Percentiles rank a stretch among this genome's conserved stretches.
These are phyloP conservation scores for Celastrina argiolus DNA, from an alignment of 2,888 invertebrate species.

Conservation along the genomic window DNA sequence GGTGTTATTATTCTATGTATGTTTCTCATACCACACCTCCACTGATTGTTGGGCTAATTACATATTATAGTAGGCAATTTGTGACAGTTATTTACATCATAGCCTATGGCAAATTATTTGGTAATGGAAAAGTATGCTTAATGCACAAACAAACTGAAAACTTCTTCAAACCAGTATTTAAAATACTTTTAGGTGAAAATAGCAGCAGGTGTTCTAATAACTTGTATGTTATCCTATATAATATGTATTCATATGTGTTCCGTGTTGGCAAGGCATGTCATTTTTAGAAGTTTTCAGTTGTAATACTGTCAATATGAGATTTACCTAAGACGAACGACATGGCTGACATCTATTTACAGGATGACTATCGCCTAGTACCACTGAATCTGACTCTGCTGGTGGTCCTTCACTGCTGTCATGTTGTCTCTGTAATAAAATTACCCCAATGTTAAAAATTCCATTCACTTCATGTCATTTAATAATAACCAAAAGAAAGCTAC, in stretches of 20 bases:
- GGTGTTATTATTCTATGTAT: too few relatives aligned
- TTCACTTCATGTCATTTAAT: too few relatives aligned
- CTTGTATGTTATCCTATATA: too few relatives aligned
- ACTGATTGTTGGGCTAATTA: not conserved
- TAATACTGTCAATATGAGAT: slow-evolving; percentile 9
- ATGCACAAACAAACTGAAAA: not conserved
- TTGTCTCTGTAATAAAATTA: slow-evolving; percentile 79
- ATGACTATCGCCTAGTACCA: slow-evolving; percentile 82
- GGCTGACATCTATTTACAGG: slow-evolving; percentile 82
- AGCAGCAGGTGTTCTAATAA: too few relatives aligned
- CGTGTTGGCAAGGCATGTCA: not conserved
- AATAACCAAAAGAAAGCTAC: not conserved
- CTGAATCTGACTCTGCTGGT: slow-evolving; percentile 80
- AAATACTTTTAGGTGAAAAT: not conserved
- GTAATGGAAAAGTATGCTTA: slow-evolving; percentile 13
- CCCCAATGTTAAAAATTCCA: too few relatives aligned
- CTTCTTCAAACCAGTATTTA: not conserved
- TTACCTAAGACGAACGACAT: slow-evolving; percentile 68
- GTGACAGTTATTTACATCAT: slow-evolving; percentile 14
- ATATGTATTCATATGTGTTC: too few relatives aligned
- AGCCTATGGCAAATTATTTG: slow-evolving; percentile 29
- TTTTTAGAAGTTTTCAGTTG: not conserved
- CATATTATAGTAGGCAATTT: slow-evolving; percentile 1
- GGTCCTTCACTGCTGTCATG: slow-evolving; percentile 83
- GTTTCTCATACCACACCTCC: not conserved